Conservation (phyloP, 37 sponge, comb jelly and placozoan species). For the Aphrocallistes beatrix region DNA sequence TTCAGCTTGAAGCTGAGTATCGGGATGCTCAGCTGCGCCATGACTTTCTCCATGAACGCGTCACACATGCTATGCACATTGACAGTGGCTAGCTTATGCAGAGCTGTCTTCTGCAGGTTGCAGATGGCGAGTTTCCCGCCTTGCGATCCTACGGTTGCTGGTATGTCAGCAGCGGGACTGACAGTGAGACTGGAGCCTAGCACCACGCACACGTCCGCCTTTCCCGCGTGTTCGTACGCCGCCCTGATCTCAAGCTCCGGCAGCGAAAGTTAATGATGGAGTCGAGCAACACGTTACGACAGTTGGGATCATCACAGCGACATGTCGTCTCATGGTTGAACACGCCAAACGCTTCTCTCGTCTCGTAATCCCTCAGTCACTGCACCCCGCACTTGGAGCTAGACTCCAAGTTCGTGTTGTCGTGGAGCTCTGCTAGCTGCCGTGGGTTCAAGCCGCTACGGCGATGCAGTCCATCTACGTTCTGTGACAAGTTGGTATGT, state of each 20-base stretch:
- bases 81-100: constrained; percentile 26
- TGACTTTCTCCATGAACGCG: constrained; percentile 54
- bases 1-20: constrained; percentile 7
- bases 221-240: constrained; percentile 49
- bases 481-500: no score
- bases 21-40: background rate
- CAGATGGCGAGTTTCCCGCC: constrained; percentile 58
- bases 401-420: constrained; percentile 76
- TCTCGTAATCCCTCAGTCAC: constrained; percentile 74
- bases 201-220: constrained; percentile 75
- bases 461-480: constrained; percentile 75
- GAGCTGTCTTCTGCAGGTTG: constrained; percentile 73
- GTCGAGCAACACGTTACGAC: constrained; percentile 47
- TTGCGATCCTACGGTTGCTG: constrained; percentile 30
- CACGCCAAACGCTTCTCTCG: constrained; percentile 40
- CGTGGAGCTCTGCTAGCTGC: constrained; percentile 73
- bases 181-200: constrained; percentile 79
- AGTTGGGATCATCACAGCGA: constrained; percentile 55
- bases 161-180: constrained; percentile 53
- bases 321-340: constrained; percentile 59
- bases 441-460: constrained; percentile 52
- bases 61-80: constrained; percentile 67
- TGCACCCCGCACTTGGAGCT: constrained; percentile 56
- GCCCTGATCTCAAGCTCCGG: constrained; percentile 47
- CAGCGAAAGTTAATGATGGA: constrained; percentile 83